Evolutionary conservation across 2,113 vertebrate species (phyloP), one percentile per base, ranked within the genome.

Genomic region (Pomatorhinus ruficollis): DNA sequence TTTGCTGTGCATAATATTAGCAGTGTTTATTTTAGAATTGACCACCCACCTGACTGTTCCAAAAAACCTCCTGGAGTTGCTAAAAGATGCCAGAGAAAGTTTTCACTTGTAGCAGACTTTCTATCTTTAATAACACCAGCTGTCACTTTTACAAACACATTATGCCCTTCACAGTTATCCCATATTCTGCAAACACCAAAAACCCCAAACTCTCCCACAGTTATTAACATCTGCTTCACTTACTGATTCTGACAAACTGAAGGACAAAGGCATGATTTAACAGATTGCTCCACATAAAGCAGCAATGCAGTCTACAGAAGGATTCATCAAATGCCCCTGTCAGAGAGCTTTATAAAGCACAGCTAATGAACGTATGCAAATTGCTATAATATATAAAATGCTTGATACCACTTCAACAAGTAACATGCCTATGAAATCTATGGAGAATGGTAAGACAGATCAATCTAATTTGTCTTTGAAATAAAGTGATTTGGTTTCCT

Each of bases 281-380:
- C 90, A 89, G 83, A 94, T 74, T 69, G 86, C 77, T 96, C 54
- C 15, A 2, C 14, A 10, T 77, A 96, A 97, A 95, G 92, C 89
- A 89, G 91, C 85, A 87, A 90, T 33, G n/a, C 39, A 40, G 92
- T 87, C 74, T 78, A 87, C 19, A 1, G 75, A 82, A 93, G 64
- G 94, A 95, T 93, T 90, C 94, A 93, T 57, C 93, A 94, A 95
- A 89, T 79, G 61, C 40, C 94, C 65, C 82, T 91, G 85, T 94
- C 94, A 96, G 80, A 95, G 97, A 93, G 94, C 89, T 95, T 97
- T 77, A 90, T 57, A 94, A 84, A 91, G 83, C 37, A 23, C 56
- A 91, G 93, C 87, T 97, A 97, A 98, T 97, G 96, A 97, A 94
- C 6, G 31, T 42, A 97, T 89, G 95, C 94, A 97, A 96, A 98